A percentile compares a stretch with the other conserved stretches of the same genome.
These are phyloP conservation scores for Mirounga angustirostris DNA, from an alignment of 2,113 vertebrate genomes.

Conservation along the genomic window DNA sequence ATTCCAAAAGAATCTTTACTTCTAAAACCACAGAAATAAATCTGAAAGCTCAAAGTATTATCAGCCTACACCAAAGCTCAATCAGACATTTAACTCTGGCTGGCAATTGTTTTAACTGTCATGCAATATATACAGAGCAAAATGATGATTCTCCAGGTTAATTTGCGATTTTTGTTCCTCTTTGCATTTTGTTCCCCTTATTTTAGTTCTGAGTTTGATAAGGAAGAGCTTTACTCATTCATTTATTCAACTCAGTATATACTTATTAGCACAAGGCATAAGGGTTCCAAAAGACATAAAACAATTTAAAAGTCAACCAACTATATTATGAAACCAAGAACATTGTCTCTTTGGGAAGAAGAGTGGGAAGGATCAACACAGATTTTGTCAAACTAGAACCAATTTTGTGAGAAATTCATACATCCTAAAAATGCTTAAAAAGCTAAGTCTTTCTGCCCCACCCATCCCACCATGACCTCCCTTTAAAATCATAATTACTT, in stretches of 20 bases:
- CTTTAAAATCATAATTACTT: constrained; percentile 22
- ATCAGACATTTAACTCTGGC: neutral
- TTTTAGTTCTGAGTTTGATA: constrained; percentile 1
- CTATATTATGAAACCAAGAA: constrained; percentile 31
- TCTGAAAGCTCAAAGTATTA: neutral
- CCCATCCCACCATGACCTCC: neutral
- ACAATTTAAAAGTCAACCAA: constrained; percentile 8
- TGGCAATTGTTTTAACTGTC: neutral
- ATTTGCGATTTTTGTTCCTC: constrained; percentile 24
- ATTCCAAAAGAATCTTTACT: constrained; percentile 17
- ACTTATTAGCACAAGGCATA: constrained; percentile 22
- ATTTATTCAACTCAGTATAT: constrained; percentile 9
- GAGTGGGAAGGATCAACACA: neutral
- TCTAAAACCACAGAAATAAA: constrained; percentile 42
- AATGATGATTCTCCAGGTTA: neutral
- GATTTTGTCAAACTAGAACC: neutral
- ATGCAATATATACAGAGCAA: constrained; percentile 15
- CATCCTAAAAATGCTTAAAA: neutral
- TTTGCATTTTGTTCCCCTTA: neutral
- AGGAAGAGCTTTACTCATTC: neutral
- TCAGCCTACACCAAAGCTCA: constrained; percentile 16
- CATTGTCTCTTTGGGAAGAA: constrained; percentile 49
- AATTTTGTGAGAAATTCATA: constrained; percentile 36
- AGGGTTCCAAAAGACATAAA: constrained; percentile 15
- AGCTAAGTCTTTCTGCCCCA: neutral